Base-by-base conservation (phyloP, 2,797 vertebrate genomes). In the Danio albolineatus region DNA sequence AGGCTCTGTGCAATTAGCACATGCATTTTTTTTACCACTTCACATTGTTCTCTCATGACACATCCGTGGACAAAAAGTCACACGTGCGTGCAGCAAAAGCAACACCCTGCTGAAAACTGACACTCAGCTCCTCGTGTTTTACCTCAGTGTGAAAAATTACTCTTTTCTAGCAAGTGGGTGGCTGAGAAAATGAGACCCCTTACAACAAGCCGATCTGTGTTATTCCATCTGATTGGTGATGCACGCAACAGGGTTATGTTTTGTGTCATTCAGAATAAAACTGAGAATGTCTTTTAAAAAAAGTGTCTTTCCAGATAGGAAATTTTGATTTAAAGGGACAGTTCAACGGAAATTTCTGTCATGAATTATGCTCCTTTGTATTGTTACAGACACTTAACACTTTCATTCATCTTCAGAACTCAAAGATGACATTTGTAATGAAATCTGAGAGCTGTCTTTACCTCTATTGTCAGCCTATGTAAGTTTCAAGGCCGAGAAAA, bases 61-160 rank as follows among this genome's bases (percentile, higher is more conserved):
- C 59, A 70, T 39, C n/a, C 4, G 36, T 21, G 21, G 12, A 71
- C 65, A 72, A 72, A 73, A 79, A 79, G 67, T 60, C 65, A 36
- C 44, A 59, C 12, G 16, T 57, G 62, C 16, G 3, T 28, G 49
- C 16, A 62, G 56, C 12, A 79, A 74, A 59, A 79, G 64, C 41
- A 70, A 53, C 65, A 44, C 64, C 56, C 57, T 19, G 43, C 53
- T 41, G 54, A 62, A 17, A 65, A 67, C 66, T 59, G 17, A 48
- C 60, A 64, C 66, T 76, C 36, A 44, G 60, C 16, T 78, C 43
- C 3, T 56, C 0, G 21, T 66, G 75, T 43, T 70, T 62, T 61
- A 46, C 72, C 57, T 49, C 17, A 0, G 12, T 48, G 72, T 76
- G 77, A 76, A 80, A 72, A 79, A 83, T 71, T 43, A 83, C 77